Evolutionary conservation across 2,888 invertebrate species (phyloP), one percentile per base, ranked within the genome.

Genomic region (Tipula unca): DNA sequence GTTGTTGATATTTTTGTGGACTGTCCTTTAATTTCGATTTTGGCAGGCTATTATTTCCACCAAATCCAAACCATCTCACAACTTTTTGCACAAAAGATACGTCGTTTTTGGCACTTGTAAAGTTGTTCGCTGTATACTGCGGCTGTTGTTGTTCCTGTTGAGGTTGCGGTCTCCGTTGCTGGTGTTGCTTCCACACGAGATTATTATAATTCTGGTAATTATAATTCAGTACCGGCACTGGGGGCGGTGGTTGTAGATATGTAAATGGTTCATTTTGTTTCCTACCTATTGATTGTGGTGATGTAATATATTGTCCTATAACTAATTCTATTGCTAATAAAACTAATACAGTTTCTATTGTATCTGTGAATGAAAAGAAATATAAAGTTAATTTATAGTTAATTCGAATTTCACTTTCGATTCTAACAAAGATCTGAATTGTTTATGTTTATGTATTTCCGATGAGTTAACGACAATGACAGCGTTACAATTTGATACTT

Each of bases 1-100:
- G 10, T 54, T 17, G 39, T 13, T 2, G 17, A 20, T 54, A 17
- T 29, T 82, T 85, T 85, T 36, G 84, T 83, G 17, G 85, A 10
- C 10, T 25, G 14, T 69, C 69, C 29, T 48, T 84, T 1, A 29
- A 83, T 4, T 32, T 83, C 0, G 83, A 1, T 29, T 17, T 85
- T 85, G 36, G 36, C 29, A 3, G 54, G 36, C n/a, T 82, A 85
- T 36, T 83, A 20, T 82, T 29, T 0, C 88, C 87, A 36, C 89
- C 89, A 86, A 89, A 88, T 20, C 91, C 91, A 87, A 91, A 90
- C 91, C 91, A 91, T 85, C 90, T 88, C 29, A 90, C 91, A 86
- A 91, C 89, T 85, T 90, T 89, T 86, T 90, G 89, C 89, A 91
- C 90, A 86, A 91, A 89, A 36, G 91, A 90, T 3, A 89, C 87